Base-by-base conservation (phyloP, 2,797 vertebrate species). In the Cossypha dichroa region DNA sequence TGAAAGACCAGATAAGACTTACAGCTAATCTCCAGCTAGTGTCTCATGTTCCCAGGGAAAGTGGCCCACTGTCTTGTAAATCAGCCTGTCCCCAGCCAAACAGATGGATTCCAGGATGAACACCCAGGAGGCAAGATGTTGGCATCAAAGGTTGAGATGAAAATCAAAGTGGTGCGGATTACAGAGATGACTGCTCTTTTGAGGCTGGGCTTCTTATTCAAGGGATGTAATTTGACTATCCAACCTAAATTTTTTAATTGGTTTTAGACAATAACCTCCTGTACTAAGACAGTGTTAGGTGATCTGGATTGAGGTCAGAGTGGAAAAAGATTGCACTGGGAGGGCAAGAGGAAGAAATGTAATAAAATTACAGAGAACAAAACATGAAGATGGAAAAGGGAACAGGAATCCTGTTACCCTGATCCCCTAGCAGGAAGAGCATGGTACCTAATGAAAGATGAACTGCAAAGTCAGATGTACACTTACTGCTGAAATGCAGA, bases 121-220 rank as follows among this genome's bases (percentile, higher is more conserved):
- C 60, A 94, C 72, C 31, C 67, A 94, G 60, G 48, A 85, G 29
- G 72, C 45, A 64, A 92, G 55, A 74, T 0, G 1, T 7, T 49
- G 89, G 52, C 56, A 92, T 74, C 67, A 93, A 90, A 72, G 40
- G n/a, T 51, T 73, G 43, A 83, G 60, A 88, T 51, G 56, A 91
- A 96, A 87, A 92, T 77, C 70, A 54, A 62, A 76, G 54, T 68
- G n/a, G 68, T 64, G 87, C 84, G 43, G 68, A 95, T 87, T 91
- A 93, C 5, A 0, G 58, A 77, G 15, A 60, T 16, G 43, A 80
- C 31, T 91, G 91, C 64, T 81, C 81, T 88, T 96, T 93, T 91
- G 25, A 93, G 51, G 25, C 54, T 77, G 22, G 46, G 33, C 13
- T 80, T 90, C 69, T 91, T 91, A 83, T 63, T 92, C 75, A 94